These are phyloP conservation scores for Phyllotreta striolata DNA, from an alignment of 2,888 invertebrate species.

Conservation along the genomic window DNA sequence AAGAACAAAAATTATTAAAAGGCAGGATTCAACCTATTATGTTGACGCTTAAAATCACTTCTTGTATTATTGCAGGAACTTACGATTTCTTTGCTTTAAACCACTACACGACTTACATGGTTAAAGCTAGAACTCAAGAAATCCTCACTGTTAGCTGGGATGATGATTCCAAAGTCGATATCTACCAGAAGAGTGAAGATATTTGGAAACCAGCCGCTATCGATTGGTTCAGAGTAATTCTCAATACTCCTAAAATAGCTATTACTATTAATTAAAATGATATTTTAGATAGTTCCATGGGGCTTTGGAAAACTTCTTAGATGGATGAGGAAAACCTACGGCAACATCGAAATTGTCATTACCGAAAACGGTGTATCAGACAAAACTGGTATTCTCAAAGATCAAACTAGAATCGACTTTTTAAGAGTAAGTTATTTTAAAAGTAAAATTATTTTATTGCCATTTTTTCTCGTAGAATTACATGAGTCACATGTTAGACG, in stretches of 20 bases:
- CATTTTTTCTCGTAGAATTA: conserved; percentile 34
- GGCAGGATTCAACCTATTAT: conserved; percentile 60
- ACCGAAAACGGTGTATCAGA: conserved; percentile 70
- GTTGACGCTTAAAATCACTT: neutral
- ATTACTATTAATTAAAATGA: conserved; percentile 52
- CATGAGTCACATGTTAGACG: conserved; percentile 51
- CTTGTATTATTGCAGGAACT: conserved; percentile 27
- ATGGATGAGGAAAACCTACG: conserved; percentile 68
- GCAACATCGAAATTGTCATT: conserved; percentile 66
- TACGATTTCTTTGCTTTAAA: conserved; percentile 41
- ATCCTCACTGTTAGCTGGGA: conserved; percentile 31
- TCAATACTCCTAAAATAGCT: neutral
- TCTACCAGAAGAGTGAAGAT: conserved; percentile 33
- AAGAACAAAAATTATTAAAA: conserved; percentile 68
- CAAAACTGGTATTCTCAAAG: conserved; percentile 62
- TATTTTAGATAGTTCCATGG: conserved; percentile 67
- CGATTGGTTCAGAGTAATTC: conserved; percentile 56
- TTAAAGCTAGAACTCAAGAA: conserved; percentile 28
- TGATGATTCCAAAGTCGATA: conserved; percentile 37
- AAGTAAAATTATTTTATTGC: conserved; percentile 2
- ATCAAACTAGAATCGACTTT: conserved; percentile 65
- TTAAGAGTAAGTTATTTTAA: conserved; percentile 59
- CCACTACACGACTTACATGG: conserved; percentile 42
- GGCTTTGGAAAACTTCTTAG: conserved; percentile 68
- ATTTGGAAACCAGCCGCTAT: conserved; percentile 59